Evolutionary conservation across 2,888 invertebrate genomes (phyloP).

Genomic region (Graphium colonna): DNA sequence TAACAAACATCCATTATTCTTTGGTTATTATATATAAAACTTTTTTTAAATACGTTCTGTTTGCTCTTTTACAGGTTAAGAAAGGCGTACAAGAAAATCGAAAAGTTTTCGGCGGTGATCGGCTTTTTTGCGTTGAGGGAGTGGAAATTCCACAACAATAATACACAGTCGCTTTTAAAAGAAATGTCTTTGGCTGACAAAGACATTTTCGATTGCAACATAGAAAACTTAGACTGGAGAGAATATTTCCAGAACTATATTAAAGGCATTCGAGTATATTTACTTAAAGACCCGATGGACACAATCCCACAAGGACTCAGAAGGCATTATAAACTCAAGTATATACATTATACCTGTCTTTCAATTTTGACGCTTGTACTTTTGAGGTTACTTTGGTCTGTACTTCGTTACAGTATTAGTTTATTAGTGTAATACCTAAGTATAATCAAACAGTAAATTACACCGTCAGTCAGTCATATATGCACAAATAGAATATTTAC

Average conservation of each 20-base stretch:
- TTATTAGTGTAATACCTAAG: conserved; percentile 14
- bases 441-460: conserved; percentile 19
- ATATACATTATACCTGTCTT: conserved; percentile 40
- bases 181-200: conserved; percentile 80
- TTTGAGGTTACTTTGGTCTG: conserved; percentile 42
- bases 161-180: conserved; percentile 73
- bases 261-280: conserved; percentile 84
- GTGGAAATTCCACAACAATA: conserved; percentile 85
- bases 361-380: conserved; percentile 30
- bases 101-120: conserved; percentile 84
- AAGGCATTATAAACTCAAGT: conserved; percentile 48
- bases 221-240: conserved; percentile 83
- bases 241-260: conserved; percentile 84
- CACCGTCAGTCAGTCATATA: not conserved
- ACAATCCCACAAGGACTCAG: conserved; percentile 81
- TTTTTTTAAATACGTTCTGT: no score
- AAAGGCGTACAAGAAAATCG: conserved; percentile 86
- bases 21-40: no score
- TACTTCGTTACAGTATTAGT: conserved; percentile 29
- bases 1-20: no score
- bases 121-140: conserved; percentile 86
- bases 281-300: conserved; percentile 87
- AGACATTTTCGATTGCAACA: conserved; percentile 83
- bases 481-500: not conserved
- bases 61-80: conserved; percentile 79